These are phyloP conservation scores for Sebastes baramenuke DNA, from an alignment of 2,797 vertebrate species.

Conservation along the genomic window DNA sequence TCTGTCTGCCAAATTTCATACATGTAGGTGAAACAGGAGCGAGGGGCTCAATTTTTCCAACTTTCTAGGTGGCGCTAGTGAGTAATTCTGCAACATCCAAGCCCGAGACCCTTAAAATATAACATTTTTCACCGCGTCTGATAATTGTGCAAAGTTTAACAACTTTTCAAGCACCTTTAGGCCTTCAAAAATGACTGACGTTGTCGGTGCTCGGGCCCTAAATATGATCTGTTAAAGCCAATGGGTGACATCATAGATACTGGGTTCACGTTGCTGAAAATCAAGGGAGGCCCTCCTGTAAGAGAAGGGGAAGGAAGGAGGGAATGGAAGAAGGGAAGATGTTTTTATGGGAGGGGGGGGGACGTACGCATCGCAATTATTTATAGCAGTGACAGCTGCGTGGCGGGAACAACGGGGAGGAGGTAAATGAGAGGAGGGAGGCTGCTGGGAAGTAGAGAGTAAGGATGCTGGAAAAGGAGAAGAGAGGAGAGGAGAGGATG, in stretches of 20 bases:
- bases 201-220: too few species aligned
- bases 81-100: too few species aligned
- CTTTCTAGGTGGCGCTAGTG: too few species aligned
- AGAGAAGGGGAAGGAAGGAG: background rate
- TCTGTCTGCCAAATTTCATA: too few species aligned
- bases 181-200: too few species aligned
- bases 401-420: constrained; percentile 41
- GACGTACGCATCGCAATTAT: constrained; percentile 60
- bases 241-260: background rate
- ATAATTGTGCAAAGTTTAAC: too few species aligned
- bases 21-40: too few species aligned
- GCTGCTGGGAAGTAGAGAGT: background rate
- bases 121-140: too few species aligned
- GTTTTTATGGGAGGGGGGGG: background rate
- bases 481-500: background rate
- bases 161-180: too few species aligned
- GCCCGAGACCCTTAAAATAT: too few species aligned
- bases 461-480: background rate
- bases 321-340: background rate
- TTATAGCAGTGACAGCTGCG: constrained; percentile 78
- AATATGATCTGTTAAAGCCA: background rate
- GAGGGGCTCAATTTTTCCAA: too few species aligned
- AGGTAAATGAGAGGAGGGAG: constrained; percentile 31
- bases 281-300: background rate
- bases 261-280: background rate